phyloP scores from a whole-genome alignment of 2,888 invertebrate species.

The Pelosia muscerda region DNA sequence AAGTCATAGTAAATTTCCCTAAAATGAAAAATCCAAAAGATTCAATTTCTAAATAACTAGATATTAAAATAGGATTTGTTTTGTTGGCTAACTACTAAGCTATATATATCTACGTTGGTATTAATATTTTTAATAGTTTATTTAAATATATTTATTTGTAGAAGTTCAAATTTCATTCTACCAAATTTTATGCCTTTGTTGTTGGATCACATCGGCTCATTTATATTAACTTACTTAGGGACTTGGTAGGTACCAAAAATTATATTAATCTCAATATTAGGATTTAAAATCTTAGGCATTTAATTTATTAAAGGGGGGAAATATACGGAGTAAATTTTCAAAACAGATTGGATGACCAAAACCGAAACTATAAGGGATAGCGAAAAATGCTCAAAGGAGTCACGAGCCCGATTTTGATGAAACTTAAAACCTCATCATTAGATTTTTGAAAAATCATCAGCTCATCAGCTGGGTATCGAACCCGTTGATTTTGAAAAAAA shows the following conservation, averaged over 20 bases:
- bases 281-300: neutral
- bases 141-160: neutral
- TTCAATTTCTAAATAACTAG: constrained; percentile 15
- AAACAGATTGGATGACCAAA: too few relatives aligned
- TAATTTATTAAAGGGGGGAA: neutral
- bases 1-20: neutral
- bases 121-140: neutral
- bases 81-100: neutral
- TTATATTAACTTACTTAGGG: neutral
- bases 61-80: constrained; percentile 19
- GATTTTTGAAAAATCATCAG: too few relatives aligned
- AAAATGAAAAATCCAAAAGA: constrained; percentile 20
- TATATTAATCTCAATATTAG: neutral
- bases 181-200: neutral
- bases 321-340: too few relatives aligned
- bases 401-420: too few relatives aligned
- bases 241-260: neutral
- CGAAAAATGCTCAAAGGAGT: too few relatives aligned
- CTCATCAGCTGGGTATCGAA: too few relatives aligned
- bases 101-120: neutral
- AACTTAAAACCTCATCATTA: too few relatives aligned
- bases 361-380: too few relatives aligned
- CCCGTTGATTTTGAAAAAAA: too few relatives aligned
- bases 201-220: neutral
- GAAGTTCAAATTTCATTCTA: neutral